A percentile compares a stretch with the other conserved stretches of the same genome.
These are phyloP conservation scores for Drosophila conformis DNA, from an alignment of 2,888 invertebrate genomes.

Conservation along the genomic window DNA sequence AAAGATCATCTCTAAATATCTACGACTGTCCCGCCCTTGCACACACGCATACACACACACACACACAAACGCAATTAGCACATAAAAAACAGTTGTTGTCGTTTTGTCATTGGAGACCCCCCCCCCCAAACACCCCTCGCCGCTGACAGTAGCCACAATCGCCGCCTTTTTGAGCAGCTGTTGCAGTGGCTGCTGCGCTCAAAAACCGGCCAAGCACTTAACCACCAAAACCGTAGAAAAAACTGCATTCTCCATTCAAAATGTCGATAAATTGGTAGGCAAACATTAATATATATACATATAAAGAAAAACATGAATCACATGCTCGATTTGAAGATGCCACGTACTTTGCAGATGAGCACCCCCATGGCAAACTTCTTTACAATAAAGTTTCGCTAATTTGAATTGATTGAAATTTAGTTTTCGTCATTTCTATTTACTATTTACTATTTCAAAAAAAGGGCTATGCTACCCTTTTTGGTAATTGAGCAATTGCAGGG, in stretches of 20 bases:
- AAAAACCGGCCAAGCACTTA: constrained; percentile 64
- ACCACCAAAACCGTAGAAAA: constrained; percentile 46
- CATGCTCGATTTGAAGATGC: constrained; percentile 1
- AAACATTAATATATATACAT: neutral
- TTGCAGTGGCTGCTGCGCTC: constrained; percentile 34
- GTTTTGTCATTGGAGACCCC: constrained; percentile 29
- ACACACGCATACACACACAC: constrained; percentile 21
- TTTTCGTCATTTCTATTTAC: neutral
- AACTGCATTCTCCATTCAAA: constrained; percentile 43
- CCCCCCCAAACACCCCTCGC: constrained; percentile 1
- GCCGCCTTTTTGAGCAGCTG: constrained; percentile 29
- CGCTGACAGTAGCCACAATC: constrained; percentile 40
- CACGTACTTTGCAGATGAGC: neutral
- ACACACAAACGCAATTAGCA: constrained; percentile 52
- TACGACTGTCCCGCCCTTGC: neutral
- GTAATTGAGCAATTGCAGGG: constrained; percentile 11
- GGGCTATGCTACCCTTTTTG: neutral
- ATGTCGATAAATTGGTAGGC: constrained; percentile 51
- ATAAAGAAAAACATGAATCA: neutral
- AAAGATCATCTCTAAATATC: neutral
- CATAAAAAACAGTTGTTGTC: constrained; percentile 28
- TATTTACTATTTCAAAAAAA: neutral
- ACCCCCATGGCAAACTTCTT: neutral
- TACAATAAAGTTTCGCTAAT: too few relatives aligned
- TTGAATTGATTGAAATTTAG: neutral